phyloP scores from a whole-genome alignment of 2,113 vertebrate species.

The Raphicerus campestris region DNA sequence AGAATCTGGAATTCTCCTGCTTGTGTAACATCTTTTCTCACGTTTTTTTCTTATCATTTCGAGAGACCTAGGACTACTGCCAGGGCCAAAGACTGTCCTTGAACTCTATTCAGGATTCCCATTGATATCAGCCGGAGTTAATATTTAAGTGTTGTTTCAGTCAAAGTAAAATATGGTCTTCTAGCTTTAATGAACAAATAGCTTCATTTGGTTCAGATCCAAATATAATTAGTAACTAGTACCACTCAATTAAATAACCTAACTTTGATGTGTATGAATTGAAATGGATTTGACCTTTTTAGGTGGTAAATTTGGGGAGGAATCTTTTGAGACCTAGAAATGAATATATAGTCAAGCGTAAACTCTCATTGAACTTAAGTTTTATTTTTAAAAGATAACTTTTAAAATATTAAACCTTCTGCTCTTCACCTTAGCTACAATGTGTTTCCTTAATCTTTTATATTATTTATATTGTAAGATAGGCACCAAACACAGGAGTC shows the following conservation, averaged over 20 bases:
- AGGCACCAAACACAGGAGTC: not conserved
- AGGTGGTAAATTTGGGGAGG: not conserved
- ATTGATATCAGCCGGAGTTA: slow-evolving; percentile 69
- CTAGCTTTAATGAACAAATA: slow-evolving; percentile 74
- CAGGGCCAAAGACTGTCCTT: slow-evolving; percentile 75
- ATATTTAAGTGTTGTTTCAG: slow-evolving; percentile 71
- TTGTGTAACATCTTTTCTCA: slow-evolving; percentile 56
- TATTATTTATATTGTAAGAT: not conserved
- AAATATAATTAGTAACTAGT: slow-evolving; percentile 68
- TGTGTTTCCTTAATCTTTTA: not conserved
- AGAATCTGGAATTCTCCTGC: not conserved
- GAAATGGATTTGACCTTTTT: slow-evolving; percentile 56
- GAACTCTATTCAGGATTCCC: slow-evolving; percentile 75
- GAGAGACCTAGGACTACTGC: slow-evolving; percentile 68
- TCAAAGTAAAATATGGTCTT: slow-evolving; percentile 70
- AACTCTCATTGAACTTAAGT: not conserved
- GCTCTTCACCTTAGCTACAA: not conserved
- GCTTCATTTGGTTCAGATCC: slow-evolving; percentile 70
- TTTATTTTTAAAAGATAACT: slow-evolving; percentile 19
- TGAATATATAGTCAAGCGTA: not conserved
- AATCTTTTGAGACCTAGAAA: slow-evolving; percentile 8
- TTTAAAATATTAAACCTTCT: slow-evolving; percentile 15
- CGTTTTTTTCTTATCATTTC: slow-evolving; percentile 61
- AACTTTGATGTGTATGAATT: slow-evolving; percentile 54
- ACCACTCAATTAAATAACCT: slow-evolving; percentile 63